A percentile compares a stretch with the other conserved stretches of the same genome.
Conservation (phyloP, 2,888 invertebrate genomes). For the Pammene fasciana region DNA sequence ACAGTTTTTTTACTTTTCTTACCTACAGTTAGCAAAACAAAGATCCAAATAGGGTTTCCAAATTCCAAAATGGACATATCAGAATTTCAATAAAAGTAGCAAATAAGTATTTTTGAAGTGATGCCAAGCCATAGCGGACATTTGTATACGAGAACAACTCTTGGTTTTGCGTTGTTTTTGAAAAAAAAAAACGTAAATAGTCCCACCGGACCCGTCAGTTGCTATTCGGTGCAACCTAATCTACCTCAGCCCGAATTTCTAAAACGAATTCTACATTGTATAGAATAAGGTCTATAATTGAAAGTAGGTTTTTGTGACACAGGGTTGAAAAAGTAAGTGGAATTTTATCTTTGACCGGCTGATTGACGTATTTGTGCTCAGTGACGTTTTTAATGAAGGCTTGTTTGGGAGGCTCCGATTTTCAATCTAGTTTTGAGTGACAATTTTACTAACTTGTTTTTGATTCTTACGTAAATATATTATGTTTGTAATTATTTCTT, state of each 20-base stretch:
- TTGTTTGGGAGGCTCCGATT: constrained; percentile 18
- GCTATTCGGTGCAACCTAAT: constrained; percentile 10
- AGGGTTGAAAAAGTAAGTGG: not conserved
- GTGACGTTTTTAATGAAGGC: constrained; percentile 33
- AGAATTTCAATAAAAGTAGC: constrained; percentile 3
- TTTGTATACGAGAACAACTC: constrained; percentile 14
- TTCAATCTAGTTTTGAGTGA: constrained; percentile 5
- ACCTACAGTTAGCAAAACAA: not conserved
- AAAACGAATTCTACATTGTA: not conserved
- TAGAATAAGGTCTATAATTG: constrained; percentile 5
- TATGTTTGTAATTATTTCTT: too few species aligned
- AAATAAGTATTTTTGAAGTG: constrained; percentile 8
- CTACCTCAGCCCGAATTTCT: not conserved
- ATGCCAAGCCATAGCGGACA: constrained; percentile 16
- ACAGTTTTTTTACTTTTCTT: too few species aligned
- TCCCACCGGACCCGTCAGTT: constrained; percentile 9
- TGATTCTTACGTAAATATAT: not conserved
- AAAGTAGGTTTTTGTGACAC: too few species aligned
- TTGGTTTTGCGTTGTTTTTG: constrained; percentile 19
- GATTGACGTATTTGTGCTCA: constrained; percentile 35
- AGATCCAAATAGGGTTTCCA: not conserved
- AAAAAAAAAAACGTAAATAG: constrained; percentile 18
- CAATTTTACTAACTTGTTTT: not conserved
- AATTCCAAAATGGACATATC: not conserved
- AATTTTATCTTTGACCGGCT: constrained; percentile 34